Base-by-base conservation (phyloP, 2,888 invertebrate species). In the Fragum whitleyi region DNA sequence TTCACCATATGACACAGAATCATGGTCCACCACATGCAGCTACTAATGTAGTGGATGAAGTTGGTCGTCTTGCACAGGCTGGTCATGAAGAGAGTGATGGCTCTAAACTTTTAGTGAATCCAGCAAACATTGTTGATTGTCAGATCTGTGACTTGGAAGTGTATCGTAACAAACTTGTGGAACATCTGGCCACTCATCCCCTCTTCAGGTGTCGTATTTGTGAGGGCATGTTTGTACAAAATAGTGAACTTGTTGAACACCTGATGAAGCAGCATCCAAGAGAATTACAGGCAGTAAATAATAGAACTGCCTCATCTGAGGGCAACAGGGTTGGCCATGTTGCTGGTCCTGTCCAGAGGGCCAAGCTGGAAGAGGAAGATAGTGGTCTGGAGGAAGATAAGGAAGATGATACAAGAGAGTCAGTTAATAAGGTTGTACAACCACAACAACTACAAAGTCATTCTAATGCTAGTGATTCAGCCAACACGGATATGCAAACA, bases 61-160 rank as follows among this genome's bases (percentile, higher is more conserved):
- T 19, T 19, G 16, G 9, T 16, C 47, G 23, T 5, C 42, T 39
- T 3, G 5, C 21, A 19, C 55, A 55, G 29, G 23, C n/a, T 39
- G 59, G 2, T 23, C n/a, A 19, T 55, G 67, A 67, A 57, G 39
- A 29, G 26, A 47, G n/a, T 28, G 11, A 39, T 14, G 16, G 36
- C 21, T 21, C 47, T 26, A 74, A 67, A 51, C 39, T 67, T 6
- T 67, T 71, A 9, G 23, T 53, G 3, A 76, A 73, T 21, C 14
- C 26, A 19, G 78, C 42, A 19, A 76, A 74, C 39, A 74, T 61
- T 42, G 68, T 83, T 2, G 79, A 79, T 21, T 85, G 85, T 79
- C 81, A 77, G 51, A 78, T 85, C 28, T 85, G 85, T 79, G 81
- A 79, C 29, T 68, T 74, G 19, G 81, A 81, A 65, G 70, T 85